phyloP scores from a whole-genome alignment of 1,140 invertebrate species.

The Heliconius nattereri region DNA sequence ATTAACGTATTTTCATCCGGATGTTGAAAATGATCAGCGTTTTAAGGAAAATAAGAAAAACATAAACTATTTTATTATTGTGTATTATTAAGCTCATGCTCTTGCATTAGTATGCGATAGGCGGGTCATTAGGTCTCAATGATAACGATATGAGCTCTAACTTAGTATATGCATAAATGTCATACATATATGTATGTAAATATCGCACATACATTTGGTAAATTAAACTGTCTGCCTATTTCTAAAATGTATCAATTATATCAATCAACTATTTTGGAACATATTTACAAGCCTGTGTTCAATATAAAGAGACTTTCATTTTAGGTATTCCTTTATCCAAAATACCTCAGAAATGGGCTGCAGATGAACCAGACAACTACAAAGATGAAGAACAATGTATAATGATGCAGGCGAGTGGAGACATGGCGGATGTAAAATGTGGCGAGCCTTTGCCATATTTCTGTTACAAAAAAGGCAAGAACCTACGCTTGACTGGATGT shows the following conservation, averaged over 20 bases:
- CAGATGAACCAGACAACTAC: constrained; percentile 56
- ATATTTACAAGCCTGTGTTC: too few relatives aligned
- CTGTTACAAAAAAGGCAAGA: constrained; percentile 51
- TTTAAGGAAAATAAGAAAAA: too few relatives aligned
- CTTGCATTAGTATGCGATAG: background rate
- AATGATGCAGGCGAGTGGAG: constrained; percentile 47
- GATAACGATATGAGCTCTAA: background rate
- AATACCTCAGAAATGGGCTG: constrained; percentile 54
- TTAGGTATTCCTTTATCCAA: constrained; percentile 48
- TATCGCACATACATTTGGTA: too few relatives aligned
- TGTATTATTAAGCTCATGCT: background rate
- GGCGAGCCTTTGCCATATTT: constrained; percentile 49
- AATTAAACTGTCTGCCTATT: too few relatives aligned
- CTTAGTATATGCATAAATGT: background rate
- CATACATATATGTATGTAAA: too few relatives aligned
- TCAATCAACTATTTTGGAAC: too few relatives aligned
- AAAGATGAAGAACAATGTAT: constrained; percentile 54
- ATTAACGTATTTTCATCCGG: too few relatives aligned
- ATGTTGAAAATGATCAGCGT: too few relatives aligned
- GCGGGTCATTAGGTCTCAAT: background rate
- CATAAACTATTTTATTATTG: background rate
- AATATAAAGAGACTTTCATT: constrained; percentile 10
- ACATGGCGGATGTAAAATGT: constrained; percentile 57
- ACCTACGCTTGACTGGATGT: constrained; percentile 34
- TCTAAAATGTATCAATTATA: too few relatives aligned